Percentiles rank a stretch among this genome's conserved stretches.
Conservation (phyloP, 2,797 vertebrate genomes). For the Oreortyx pictus region DNA sequence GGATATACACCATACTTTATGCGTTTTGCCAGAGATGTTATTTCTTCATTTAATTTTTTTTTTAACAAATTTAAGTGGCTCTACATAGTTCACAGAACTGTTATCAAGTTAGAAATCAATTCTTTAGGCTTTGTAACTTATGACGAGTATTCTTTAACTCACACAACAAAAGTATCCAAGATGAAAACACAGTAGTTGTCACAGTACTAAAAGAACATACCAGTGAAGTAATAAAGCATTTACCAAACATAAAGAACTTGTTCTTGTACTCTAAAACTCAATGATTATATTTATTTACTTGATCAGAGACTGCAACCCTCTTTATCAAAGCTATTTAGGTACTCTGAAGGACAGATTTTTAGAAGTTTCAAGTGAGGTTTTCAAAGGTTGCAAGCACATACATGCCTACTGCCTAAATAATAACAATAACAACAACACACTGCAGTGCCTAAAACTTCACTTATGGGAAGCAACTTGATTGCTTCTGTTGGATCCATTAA, state of each 20-base stretch:
- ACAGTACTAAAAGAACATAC: neutral
- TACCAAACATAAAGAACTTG: neutral
- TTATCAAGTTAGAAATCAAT: neutral
- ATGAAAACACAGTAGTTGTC: neutral
- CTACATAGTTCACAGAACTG: neutral
- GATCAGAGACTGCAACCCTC: neutral
- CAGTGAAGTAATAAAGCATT: neutral
- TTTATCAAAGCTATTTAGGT: neutral
- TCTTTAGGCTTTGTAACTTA: neutral
- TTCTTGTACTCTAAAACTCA: neutral
- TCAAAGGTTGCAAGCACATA: neutral
- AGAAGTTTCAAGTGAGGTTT: neutral
- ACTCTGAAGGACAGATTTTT: neutral
- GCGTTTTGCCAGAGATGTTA: neutral
- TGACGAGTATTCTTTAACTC: neutral
- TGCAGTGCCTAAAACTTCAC: neutral
- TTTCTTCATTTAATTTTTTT: neutral
- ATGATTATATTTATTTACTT: neutral
- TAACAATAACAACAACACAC: neutral
- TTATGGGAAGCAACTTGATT: neutral
- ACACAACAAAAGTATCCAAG: neutral
- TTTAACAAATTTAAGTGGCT: neutral
- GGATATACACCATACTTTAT: neutral
- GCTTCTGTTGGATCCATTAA: neutral
- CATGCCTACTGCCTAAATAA: neutral